These are phyloP conservation scores for Tenthredo livida DNA, from an alignment of 2,888 invertebrate genomes.

Conservation along the genomic window DNA sequence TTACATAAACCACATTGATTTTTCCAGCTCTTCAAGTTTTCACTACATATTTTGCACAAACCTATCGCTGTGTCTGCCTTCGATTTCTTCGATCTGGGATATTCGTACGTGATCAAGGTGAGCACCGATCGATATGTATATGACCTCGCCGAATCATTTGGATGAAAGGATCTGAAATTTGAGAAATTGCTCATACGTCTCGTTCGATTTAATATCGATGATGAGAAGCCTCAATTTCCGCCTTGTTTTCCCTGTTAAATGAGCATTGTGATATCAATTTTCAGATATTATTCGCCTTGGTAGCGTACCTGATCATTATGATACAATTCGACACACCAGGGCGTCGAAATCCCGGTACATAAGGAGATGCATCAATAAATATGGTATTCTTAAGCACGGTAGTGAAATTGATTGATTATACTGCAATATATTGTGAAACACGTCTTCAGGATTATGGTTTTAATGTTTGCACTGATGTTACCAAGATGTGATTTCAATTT, in stretches of 20 bases:
- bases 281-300: not conserved
- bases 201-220: too few species aligned
- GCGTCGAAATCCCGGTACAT: not conserved
- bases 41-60: not conserved
- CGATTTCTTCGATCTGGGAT: constrained; percentile 4
- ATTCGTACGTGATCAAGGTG: not conserved
- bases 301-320: not conserved
- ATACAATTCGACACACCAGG: not conserved
- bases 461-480: not conserved
- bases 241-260: not conserved
- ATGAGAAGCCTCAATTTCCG: too few species aligned
- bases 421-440: too few species aligned
- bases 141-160: not conserved
- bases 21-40: not conserved
- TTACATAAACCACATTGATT: not conserved
- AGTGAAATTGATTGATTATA: not conserved
- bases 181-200: too few species aligned
- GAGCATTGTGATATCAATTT: not conserved
- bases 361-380: not conserved
- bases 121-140: not conserved
- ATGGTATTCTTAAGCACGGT: not conserved
- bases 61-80: not conserved
- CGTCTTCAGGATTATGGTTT: not conserved
- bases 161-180: too few species aligned
- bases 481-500: not conserved